phyloP scores from a whole-genome alignment of 2,113 vertebrate genomes.

The Cyphomyrus plagiostoma region DNA sequence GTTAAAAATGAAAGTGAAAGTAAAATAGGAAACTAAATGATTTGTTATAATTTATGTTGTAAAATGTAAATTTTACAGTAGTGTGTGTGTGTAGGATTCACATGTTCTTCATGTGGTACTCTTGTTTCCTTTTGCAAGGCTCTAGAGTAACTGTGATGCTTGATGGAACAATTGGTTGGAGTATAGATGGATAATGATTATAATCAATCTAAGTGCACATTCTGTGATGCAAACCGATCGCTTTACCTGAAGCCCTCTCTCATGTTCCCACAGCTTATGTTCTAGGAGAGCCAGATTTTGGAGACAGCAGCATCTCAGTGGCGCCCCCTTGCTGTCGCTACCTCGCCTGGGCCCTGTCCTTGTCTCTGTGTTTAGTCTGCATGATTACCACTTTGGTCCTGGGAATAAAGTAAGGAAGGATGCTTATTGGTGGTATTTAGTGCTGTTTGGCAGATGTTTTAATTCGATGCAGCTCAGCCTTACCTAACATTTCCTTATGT shows the following conservation, averaged over 20 bases:
- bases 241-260: not conserved
- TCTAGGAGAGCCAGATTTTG: not conserved
- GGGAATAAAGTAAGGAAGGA: constrained; percentile 58
- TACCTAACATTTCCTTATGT: not conserved
- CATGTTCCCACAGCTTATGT: constrained; percentile 21
- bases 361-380: constrained; percentile 44
- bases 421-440: not conserved
- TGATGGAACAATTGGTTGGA: not conserved
- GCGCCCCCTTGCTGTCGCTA: constrained; percentile 38
- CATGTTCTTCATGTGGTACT: not conserved
- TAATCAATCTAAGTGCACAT: not conserved
- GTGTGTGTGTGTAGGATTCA: not conserved
- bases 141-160: not conserved
- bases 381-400: constrained; percentile 48
- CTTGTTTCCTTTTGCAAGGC: not conserved
- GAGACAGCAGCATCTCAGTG: not conserved
- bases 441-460: not conserved
- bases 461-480: not conserved
- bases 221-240: not conserved
- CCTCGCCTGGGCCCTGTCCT: constrained; percentile 56
- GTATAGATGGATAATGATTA: not conserved
- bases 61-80: not conserved
- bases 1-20: not conserved
- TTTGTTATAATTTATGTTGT: not conserved
- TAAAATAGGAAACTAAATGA: not conserved